Percentiles rank a stretch among this genome's conserved stretches.
Conservation (phyloP, 2,888 invertebrate genomes). For the Philonicus albiceps region DNA sequence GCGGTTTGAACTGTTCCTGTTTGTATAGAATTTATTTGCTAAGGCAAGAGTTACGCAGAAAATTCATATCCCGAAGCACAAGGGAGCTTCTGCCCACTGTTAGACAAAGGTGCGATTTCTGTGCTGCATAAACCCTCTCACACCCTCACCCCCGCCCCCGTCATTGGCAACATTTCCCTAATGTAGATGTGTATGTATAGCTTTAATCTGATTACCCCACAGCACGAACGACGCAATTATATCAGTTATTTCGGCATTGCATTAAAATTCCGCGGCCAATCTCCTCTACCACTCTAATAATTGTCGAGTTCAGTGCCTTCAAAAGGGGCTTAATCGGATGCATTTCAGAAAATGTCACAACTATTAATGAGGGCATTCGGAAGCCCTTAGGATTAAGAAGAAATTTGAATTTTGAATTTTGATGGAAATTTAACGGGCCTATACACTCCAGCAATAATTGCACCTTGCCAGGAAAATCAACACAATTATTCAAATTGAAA, state of each 20-base stretch:
- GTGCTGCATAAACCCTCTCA: background rate
- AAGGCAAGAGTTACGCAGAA: constrained; percentile 27
- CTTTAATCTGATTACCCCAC: background rate
- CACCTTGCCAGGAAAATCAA: background rate
- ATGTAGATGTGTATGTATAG: background rate
- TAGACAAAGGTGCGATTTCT: constrained; percentile 15
- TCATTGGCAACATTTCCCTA: background rate
- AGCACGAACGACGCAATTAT: background rate
- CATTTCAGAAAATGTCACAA: background rate
- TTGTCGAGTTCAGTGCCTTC: background rate
- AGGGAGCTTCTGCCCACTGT: too few relatives aligned
- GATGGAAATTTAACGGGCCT: background rate
- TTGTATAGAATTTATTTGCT: constrained; percentile 8
- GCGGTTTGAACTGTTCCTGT: background rate
- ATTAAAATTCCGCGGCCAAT: background rate
- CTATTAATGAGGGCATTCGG: background rate
- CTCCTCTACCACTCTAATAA: background rate
- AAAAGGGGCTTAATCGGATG: background rate
- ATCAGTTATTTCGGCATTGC: background rate
- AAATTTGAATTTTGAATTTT: background rate
- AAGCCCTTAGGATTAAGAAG: background rate
- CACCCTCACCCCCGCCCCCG: background rate
- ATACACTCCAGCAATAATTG: background rate
- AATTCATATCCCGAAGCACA: background rate
- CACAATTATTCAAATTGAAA: background rate